These are phyloP conservation scores for Tor tambroides DNA, from an alignment of 2,113 vertebrate species.

Conservation along the genomic window DNA sequence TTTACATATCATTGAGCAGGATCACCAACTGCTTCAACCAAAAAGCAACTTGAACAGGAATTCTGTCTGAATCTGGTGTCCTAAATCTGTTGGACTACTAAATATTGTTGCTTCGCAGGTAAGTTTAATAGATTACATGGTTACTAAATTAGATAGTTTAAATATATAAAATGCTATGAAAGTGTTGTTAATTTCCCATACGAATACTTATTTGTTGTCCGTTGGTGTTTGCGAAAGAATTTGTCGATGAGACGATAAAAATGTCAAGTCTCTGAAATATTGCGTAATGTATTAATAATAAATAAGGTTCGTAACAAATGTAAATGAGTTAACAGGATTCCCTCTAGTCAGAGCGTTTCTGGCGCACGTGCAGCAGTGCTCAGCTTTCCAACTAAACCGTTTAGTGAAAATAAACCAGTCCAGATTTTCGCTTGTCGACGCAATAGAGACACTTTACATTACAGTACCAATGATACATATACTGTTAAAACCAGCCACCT, in stretches of 20 bases:
- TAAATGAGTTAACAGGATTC: conserved; percentile 17
- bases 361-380: background rate
- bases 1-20: conserved; percentile 24
- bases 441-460: background rate
- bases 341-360: background rate
- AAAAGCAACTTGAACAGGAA: conserved; percentile 22
- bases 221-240: background rate
- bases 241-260: background rate
- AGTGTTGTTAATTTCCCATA: no score
- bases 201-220: background rate
- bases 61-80: background rate
- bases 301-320: background rate
- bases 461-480: background rate
- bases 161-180: no score
- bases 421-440: background rate
- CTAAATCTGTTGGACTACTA: background rate
- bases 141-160: background rate
- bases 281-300: background rate
- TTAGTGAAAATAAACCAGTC: conserved; percentile 32
- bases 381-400: conserved; percentile 38
- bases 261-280: background rate
- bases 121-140: background rate
- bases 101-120: background rate
- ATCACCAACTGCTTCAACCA: conserved; percentile 38
- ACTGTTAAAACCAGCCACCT: background rate